Evolutionary conservation across 1,140 invertebrate species (phyloP), one percentile per base, ranked within the genome.

Genomic region (Papilio helenus): DNA sequence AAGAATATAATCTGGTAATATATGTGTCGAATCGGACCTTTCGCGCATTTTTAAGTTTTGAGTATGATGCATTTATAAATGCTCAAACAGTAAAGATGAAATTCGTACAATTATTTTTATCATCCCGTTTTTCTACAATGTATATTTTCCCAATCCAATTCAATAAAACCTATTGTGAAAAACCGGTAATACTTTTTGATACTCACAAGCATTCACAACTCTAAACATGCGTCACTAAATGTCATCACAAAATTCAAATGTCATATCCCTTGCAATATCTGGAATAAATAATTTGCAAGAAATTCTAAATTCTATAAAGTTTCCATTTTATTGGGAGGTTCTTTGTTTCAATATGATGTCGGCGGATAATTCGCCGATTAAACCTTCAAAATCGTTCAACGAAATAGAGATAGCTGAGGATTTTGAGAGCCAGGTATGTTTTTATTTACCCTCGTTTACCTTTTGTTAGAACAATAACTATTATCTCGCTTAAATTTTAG

Each of bases 401-500:
- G 86, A 82, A 49, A 86, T 93, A 81, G 88, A 92, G 80, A 87
- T 87, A n/a, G 82, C 89, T 23, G 90, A 91, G 44, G 91, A 92
- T 79, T 93, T 91, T 55, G 90, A 93, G 51, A 90, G 85, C 73
- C 89, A 92, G 87, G 92, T 94, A 89, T 83, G 76, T 86, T 88
- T 82, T 83, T 82, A 80, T 76, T 82, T 82, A 76, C 29, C 44
- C 76, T 88, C 89, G 89, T 90, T 88, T 93, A 88, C 87, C 87
- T 89, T 87, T 86, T 84, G 34, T 84, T 71, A 23, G 82, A 82
- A 82, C 78, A 83, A 79, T 82, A 76, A 82, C 80, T 87, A 80
- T 87, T 83, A 82, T 78, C 49, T 84, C 84, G 81, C 85, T 84
- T 90, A 84, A 81, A 88, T 95, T 96, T 83, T 87, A 97, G 97